Evolutionary conservation across 37 sponge, comb jelly and placozoan species (phyloP).

Genomic region (Sycon ciliatum): DNA sequence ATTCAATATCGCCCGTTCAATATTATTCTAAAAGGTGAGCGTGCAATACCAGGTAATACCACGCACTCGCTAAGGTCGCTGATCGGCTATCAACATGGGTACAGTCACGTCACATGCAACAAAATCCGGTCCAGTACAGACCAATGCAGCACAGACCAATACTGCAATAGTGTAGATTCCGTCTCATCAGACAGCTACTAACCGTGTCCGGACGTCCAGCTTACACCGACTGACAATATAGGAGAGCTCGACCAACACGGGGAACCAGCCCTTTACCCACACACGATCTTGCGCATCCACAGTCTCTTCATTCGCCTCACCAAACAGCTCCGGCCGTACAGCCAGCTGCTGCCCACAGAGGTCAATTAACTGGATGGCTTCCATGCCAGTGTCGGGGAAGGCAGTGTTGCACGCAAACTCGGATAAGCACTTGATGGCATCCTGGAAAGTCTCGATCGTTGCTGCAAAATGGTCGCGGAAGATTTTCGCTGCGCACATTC

Average conservation of each 20-base stretch:
- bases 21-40: too few relatives aligned
- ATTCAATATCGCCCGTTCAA: too few relatives aligned
- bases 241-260: conserved; percentile 84
- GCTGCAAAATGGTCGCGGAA: conserved; percentile 72
- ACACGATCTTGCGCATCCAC: conserved; percentile 54
- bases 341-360: conserved; percentile 74
- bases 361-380: conserved; percentile 86
- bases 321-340: conserved; percentile 69
- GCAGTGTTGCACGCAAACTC: conserved; percentile 92
- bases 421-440: conserved; percentile 87
- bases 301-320: conserved; percentile 40
- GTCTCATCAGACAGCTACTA: background rate
- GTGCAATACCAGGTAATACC: too few relatives aligned
- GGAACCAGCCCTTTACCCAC: conserved; percentile 96
- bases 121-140: too few relatives aligned
- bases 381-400: conserved; percentile 98
- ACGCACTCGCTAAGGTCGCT: too few relatives aligned
- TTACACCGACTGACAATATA: conserved; percentile 84
- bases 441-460: conserved; percentile 90
- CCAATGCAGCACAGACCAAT: too few relatives aligned
- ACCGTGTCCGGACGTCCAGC: conserved; percentile 96
- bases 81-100: too few relatives aligned
- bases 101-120: too few relatives aligned
- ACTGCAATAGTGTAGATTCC: background rate
- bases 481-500: conserved; percentile 46